Base-by-base conservation (phyloP, 2,888 invertebrate species). In the Torymus auratus region DNA sequence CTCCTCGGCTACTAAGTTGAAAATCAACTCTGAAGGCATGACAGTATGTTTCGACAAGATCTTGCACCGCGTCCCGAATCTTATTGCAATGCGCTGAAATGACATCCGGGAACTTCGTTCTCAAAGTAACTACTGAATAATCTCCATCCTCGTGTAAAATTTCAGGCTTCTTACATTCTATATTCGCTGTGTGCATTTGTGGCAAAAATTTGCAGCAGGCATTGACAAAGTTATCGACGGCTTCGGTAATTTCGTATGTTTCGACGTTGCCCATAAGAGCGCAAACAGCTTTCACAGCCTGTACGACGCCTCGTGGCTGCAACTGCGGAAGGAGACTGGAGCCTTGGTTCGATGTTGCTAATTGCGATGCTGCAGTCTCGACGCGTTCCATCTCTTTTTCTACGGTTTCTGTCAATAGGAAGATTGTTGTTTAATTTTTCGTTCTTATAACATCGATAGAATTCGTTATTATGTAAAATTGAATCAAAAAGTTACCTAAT, bases 241-340 rank as follows among this genome's bases (percentile, higher is more conserved):
- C 95, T 85, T 95, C 94, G 10, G 95, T 95, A 20, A 98, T 94
- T 87, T 98, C 97, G 60, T 96, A 91, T 0, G 98, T 98, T 91
- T 98, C 98, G 0, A 98, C 94, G 74, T 95, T 95, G 17, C 97
- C 97, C 85, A 98, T 94, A 17, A 97, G 91, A 50, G 97, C 95
- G 88, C 98, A 97, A 56, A 99, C 95, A 0, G 97, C 97, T 91
- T 98, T 98, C 0, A 98, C 96, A 0, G 97, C 96, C 90, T 99
- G 98, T 64, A 95, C 94, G 65, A 98, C 95, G 4, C 95, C 93
- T n/a, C 93, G 93, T 28, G 94, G 93, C 86, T 94, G 94, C 17
- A 95, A 85, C 55, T 91, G 89, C 55, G 90, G 90, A 75, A 91
- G 84, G 53, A 91, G 86, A 84, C 87, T 88, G 53, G 90, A 86